Evolutionary conservation across 2,797 vertebrate genomes (phyloP), one percentile per base, ranked within the genome.

Genomic region (Sebastes flavidus): DNA sequence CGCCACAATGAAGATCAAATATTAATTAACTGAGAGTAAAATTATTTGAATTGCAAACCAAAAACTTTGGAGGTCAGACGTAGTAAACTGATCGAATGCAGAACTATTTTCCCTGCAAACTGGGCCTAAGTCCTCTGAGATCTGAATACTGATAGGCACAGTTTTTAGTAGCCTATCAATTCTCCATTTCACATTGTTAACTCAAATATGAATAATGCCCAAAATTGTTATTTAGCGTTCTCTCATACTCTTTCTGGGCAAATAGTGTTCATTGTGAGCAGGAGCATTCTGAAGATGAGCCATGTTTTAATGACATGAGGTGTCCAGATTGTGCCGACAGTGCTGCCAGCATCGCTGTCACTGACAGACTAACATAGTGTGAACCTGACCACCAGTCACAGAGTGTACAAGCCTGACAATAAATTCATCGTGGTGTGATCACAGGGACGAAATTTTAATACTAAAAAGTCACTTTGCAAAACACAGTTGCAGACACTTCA

Each of bases 271-370:
- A 81, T 55, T 46, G 11, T 60, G 24, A 71, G 63, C 29, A 60
- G 58, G 27, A 65, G 46, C 46, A 22, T 65, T 75, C 62, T 56
- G 69, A 84, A 71, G 16, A 86, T 46, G 70, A 75, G 81, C 65
- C 59, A 62, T 65, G 68, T 66, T 84, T 62, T 66, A 66, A 77
- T 73, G 78, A 68, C 72, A 78, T 18, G 65, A 83, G 56, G 85
- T 80, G 78, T 83, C 80, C 77, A 80, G 82, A 87, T 75, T 87
- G 82, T 80, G 81, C 69, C 46, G 38, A 67, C 66, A 32, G 3
- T 22, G 58, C 83, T 77, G 83, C 75, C 81, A 81, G 76, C 73
- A 16, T 24, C 24, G 60, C 74, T 54, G 67, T 73, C 72, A 71
- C 66, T 77, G 77, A 81, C 86, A 81, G 46, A 77, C 34, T 54